A percentile compares a stretch with the other conserved stretches of the same genome.
phyloP scores from a whole-genome alignment of 2,113 vertebrate species.

The Neotoma lepida region DNA sequence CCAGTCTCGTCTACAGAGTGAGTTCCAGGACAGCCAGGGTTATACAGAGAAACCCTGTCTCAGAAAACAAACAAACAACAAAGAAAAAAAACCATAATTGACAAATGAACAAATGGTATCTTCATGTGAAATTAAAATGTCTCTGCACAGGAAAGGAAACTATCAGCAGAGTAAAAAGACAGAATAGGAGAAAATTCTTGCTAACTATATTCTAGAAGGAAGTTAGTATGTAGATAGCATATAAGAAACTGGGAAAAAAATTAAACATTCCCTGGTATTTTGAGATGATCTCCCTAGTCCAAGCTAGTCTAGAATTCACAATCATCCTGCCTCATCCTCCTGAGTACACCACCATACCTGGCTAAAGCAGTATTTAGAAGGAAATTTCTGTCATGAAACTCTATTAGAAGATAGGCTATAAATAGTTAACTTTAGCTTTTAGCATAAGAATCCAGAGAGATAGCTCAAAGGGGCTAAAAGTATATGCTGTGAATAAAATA shows the following conservation, averaged over 20 bases:
- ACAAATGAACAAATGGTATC: background rate
- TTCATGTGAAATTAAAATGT: background rate
- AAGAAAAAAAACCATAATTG: background rate
- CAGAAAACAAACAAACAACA: too few species aligned
- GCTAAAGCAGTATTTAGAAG: background rate
- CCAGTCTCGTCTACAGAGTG: background rate
- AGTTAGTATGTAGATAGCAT: background rate
- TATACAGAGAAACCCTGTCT: background rate
- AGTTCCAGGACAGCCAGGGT: background rate
- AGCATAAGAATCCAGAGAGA: too few species aligned
- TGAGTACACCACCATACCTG: background rate
- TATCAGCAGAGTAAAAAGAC: background rate
- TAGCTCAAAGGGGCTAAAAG: background rate
- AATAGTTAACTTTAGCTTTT: background rate
- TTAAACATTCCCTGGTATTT: background rate
- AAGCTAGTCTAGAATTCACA: background rate
- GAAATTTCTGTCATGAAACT: background rate
- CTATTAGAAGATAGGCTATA: background rate
- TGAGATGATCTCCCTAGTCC: background rate
- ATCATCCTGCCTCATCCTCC: background rate
- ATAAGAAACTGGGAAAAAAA: background rate
- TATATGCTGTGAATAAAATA: background rate
- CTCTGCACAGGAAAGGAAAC: background rate
- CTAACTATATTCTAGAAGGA: background rate
- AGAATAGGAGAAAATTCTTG: background rate